phyloP scores from a whole-genome alignment of 2,797 vertebrate species.

The Cheirogaleus major region DNA sequence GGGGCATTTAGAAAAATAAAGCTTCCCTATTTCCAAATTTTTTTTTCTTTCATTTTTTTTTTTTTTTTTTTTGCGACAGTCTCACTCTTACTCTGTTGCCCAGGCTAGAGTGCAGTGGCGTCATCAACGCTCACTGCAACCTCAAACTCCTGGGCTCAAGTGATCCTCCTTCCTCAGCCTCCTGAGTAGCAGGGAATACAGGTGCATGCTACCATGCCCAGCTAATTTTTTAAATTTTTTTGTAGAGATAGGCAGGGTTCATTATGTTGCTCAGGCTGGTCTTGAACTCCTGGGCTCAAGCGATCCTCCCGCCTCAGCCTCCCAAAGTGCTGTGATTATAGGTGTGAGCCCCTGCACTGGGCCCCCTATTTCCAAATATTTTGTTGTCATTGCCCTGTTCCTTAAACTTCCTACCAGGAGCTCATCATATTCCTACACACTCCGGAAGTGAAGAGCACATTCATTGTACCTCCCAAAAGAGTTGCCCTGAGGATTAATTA shows the following conservation, averaged over 20 bases:
- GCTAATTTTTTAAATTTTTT: neutral
- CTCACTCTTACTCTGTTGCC: neutral
- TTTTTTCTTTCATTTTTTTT: no score
- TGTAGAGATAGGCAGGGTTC: neutral
- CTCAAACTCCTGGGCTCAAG: neutral
- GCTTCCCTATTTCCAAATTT: neutral
- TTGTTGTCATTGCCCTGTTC: neutral
- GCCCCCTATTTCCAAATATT: neutral
- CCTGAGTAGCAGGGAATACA: neutral
- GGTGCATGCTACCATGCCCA: neutral
- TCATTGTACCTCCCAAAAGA: neutral
- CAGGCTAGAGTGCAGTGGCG: neutral
- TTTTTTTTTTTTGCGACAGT: neutral
- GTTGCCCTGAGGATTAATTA: neutral
- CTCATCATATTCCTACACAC: neutral
- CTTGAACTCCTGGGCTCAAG: neutral
- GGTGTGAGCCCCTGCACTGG: accelerated
- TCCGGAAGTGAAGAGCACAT: neutral
- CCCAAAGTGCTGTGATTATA: neutral
- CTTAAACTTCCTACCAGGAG: neutral
- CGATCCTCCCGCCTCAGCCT: neutral
- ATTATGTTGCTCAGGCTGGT: neutral
- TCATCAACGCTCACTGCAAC: neutral
- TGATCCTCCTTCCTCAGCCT: neutral
- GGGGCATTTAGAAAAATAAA: slow-evolving; percentile 11